Conservation (phyloP, 2,797 vertebrate species). For the Chrosomus eos region DNA sequence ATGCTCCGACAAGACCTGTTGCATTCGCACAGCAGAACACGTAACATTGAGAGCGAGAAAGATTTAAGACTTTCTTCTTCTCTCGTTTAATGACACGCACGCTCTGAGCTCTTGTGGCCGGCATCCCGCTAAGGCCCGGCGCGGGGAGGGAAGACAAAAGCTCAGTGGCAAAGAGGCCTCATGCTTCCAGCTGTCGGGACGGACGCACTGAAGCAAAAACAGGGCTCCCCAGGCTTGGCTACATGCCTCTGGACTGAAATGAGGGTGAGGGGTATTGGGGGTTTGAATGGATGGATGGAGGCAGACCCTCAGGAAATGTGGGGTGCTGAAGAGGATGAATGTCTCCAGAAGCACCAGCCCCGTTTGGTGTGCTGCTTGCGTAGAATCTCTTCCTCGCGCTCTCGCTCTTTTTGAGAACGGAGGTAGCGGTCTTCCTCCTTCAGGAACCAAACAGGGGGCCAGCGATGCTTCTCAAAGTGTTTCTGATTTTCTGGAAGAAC, state of each 20-base stretch:
- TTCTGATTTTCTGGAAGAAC: constrained; percentile 81
- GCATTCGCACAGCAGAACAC: constrained; percentile 51
- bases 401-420: constrained; percentile 87
- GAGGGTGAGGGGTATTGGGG: constrained; percentile 36
- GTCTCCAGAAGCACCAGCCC: constrained; percentile 91
- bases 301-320: constrained; percentile 76
- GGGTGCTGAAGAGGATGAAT: constrained; percentile 77
- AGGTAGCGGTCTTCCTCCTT: constrained; percentile 91
- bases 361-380: constrained; percentile 88
- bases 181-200: constrained; percentile 37
- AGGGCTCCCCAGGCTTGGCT: constrained; percentile 47
- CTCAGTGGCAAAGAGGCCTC: constrained; percentile 28
- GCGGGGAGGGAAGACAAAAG: constrained; percentile 28
- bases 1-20: constrained; percentile 27
- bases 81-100: constrained; percentile 10
- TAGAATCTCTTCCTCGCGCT: constrained; percentile 85
- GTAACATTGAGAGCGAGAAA: constrained; percentile 32
- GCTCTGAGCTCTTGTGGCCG: constrained; percentile 19
- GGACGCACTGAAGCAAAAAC: constrained; percentile 51
- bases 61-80: constrained; percentile 36
- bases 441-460: constrained; percentile 92
- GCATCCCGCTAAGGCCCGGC: constrained; percentile 28
- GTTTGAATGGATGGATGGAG: constrained; percentile 27
- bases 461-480: constrained; percentile 89
- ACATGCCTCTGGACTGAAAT: constrained; percentile 57